Conservation (phyloP, 2,113 vertebrate species). For the Podarcis cretensis region DNA sequence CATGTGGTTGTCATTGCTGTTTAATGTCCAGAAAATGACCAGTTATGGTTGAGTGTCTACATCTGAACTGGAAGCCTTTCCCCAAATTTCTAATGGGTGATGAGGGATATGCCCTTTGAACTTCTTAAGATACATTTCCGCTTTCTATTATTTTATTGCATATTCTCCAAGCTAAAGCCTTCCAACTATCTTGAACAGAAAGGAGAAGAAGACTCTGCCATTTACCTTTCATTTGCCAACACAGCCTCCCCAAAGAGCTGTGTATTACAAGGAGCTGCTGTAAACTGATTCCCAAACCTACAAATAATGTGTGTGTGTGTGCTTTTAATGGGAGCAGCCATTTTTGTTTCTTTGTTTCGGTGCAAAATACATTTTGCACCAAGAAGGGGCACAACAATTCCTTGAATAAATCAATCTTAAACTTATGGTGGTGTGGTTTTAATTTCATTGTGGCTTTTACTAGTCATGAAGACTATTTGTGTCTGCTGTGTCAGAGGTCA, state of each 20-base stretch:
- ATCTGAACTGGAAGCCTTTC: not conserved
- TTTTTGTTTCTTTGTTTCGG: not conserved
- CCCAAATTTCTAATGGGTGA: not conserved
- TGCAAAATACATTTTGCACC: not conserved
- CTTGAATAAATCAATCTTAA: not conserved
- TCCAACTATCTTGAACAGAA: not conserved
- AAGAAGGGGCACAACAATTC: not conserved
- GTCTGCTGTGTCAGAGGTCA: too few relatives aligned
- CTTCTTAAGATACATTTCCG: not conserved
- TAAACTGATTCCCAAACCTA: not conserved
- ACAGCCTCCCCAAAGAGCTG: not conserved
- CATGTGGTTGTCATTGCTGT: not conserved
- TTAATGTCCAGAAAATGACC: not conserved
- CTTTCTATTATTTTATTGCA: not conserved
- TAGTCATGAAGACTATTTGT: not conserved
- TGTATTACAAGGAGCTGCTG: too few relatives aligned
- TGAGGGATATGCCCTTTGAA: too few relatives aligned
- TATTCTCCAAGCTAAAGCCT: not conserved
- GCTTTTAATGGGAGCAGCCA: not conserved
- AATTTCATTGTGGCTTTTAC: not conserved
- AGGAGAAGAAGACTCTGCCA: not conserved
- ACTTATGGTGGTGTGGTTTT: not conserved
- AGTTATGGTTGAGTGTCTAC: not conserved
- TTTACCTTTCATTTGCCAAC: too few relatives aligned
- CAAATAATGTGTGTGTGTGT: not conserved